phyloP scores from a whole-genome alignment of 2,797 vertebrate species.

The Anas bahamensis region DNA sequence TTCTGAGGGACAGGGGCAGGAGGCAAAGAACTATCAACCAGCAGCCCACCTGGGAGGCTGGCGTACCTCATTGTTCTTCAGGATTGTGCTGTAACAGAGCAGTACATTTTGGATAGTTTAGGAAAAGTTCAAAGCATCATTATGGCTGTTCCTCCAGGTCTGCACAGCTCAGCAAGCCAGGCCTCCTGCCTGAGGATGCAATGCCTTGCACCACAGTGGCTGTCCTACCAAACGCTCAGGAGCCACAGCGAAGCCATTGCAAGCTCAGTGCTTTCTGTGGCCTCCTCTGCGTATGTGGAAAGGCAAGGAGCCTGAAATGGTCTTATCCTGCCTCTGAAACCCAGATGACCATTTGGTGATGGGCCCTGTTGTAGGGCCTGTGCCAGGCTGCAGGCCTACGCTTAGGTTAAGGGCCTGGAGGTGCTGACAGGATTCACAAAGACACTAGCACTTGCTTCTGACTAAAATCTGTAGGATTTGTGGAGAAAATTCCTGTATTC shows the following conservation, averaged over 20 bases:
- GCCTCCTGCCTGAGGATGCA: rapidly evolving
- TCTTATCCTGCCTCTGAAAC: neutral
- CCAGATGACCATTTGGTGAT: neutral
- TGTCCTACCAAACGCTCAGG: rapidly evolving
- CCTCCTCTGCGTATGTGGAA: neutral
- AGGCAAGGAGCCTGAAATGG: neutral
- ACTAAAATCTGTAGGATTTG: neutral
- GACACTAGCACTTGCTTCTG: rapidly evolving
- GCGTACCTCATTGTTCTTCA: rapidly evolving
- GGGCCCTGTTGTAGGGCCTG: neutral
- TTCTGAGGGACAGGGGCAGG: neutral
- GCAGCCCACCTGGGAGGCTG: neutral
- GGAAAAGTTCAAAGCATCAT: rapidly evolving
- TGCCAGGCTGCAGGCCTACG: rapidly evolving
- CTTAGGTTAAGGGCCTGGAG: rapidly evolving
- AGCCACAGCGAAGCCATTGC: rapidly evolving
- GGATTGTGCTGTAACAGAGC: neutral
- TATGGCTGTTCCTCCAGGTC: neutral
- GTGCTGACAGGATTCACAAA: neutral
- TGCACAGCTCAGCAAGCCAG: rapidly evolving
- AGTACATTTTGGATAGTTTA: neutral
- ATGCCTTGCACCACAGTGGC: neutral
- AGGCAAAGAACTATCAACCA: rapidly evolving
- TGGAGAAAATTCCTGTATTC: neutral
- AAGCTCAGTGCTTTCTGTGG: neutral